Percentiles rank a stretch among this genome's conserved stretches.
phyloP scores from a whole-genome alignment of 2,888 invertebrate genomes.

The Bugula neritina region DNA sequence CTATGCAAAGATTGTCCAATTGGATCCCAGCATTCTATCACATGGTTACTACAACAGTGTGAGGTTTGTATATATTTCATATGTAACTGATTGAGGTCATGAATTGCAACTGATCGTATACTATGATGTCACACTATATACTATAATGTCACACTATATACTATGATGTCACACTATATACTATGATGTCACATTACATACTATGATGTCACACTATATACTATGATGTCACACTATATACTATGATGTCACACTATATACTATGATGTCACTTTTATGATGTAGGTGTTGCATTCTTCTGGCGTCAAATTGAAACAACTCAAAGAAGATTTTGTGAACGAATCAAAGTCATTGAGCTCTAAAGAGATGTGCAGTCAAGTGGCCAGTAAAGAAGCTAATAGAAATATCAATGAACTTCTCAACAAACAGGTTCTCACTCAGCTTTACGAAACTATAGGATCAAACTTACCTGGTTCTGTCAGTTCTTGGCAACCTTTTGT shows the following conservation, averaged over 20 bases:
- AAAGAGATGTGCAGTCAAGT: constrained; percentile 2
- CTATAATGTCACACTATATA: no score
- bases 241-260: no score
- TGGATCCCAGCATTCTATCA: not conserved
- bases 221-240: no score
- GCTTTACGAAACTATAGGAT: no score
- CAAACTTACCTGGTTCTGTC: no score
- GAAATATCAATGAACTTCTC: not conserved
- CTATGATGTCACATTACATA: no score
- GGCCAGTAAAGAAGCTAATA: not conserved
- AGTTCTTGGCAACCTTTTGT: no score
- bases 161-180: no score
- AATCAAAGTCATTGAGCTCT: not conserved
- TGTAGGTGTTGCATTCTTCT: not conserved
- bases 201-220: no score
- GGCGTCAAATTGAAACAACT: not conserved
- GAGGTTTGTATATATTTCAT: not conserved
- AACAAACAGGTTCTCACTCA: not conserved
- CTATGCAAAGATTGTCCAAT: constrained; percentile 18
- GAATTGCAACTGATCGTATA: no score
- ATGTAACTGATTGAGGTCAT: no score
- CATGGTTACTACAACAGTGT: constrained; percentile 7
- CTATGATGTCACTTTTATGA: not conserved
- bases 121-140: no score
- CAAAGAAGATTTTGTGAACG: not conserved